A percentile compares a stretch with the other conserved stretches of the same genome.
Conservation (phyloP, 2,113 vertebrate genomes). For the Eptesicus fuscus region DNA sequence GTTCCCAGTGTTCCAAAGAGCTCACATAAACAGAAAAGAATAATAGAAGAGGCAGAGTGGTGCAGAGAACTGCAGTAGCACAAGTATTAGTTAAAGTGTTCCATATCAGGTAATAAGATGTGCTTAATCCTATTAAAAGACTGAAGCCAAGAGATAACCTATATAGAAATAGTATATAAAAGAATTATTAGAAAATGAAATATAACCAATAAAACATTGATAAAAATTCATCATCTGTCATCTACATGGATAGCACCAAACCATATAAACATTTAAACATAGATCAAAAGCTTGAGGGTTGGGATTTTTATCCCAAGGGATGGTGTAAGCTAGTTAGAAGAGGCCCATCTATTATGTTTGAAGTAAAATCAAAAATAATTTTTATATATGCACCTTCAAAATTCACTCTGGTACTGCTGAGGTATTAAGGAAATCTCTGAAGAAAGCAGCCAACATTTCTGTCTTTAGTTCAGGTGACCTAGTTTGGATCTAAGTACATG, state of each 20-base stretch:
- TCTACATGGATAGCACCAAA: neutral
- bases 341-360: neutral
- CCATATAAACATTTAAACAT: neutral
- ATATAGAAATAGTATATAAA: neutral
- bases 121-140: neutral
- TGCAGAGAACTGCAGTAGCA: neutral
- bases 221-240: neutral
- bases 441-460: neutral
- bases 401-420: neutral
- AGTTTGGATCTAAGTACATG: neutral
- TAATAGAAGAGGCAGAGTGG: neutral
- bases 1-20: neutral
- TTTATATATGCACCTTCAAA: neutral
- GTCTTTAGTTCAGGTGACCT: slow-evolving; percentile 9
- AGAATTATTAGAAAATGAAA: slow-evolving; percentile 11
- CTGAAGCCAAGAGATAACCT: neutral
- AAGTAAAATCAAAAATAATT: slow-evolving; percentile 45
- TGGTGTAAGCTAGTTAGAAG: neutral
- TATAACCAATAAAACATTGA: neutral
- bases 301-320: neutral
- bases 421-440: neutral
- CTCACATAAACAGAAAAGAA: neutral
- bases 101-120: neutral
- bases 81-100: neutral
- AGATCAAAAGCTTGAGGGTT: neutral